A percentile compares a stretch with the other conserved stretches of the same genome.
These are phyloP conservation scores for Cenopis cana DNA, from an alignment of 2,888 invertebrate species.

Conservation along the genomic window DNA sequence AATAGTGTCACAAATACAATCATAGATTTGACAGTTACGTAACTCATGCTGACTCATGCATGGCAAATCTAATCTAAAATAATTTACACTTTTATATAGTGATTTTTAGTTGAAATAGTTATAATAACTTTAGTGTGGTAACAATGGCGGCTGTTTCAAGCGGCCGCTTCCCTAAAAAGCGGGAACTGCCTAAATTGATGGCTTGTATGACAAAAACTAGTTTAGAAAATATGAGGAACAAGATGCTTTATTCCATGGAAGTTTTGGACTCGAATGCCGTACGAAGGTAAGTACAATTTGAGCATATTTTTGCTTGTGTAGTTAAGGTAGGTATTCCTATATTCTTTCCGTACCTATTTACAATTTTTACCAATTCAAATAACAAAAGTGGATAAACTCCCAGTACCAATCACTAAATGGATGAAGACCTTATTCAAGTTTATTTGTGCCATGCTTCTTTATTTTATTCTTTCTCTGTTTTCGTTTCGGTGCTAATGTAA, in stretches of 20 bases:
- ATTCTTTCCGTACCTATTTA: background rate
- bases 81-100: constrained; percentile 17
- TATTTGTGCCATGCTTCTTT: background rate
- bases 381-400: background rate
- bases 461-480: background rate
- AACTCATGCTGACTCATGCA: no score
- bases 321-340: background rate
- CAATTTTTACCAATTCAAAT: background rate
- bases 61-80: no score
- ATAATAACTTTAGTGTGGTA: background rate
- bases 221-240: constrained; percentile 70
- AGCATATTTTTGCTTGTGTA: background rate
- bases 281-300: constrained; percentile 61
- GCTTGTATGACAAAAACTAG: constrained; percentile 77
- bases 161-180: constrained; percentile 51
- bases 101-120: constrained; percentile 22
- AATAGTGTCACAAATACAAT: background rate
- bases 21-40: constrained; percentile 24
- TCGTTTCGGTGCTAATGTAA: no score
- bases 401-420: background rate
- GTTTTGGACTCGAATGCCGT: constrained; percentile 73
- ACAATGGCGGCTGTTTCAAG: constrained; percentile 44
- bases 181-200: constrained; percentile 72
- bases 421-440: background rate
- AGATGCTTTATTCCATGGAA: constrained; percentile 65